Base-by-base conservation (phyloP, 2,113 vertebrate genomes). In the Ailuropoda melanoleuca region DNA sequence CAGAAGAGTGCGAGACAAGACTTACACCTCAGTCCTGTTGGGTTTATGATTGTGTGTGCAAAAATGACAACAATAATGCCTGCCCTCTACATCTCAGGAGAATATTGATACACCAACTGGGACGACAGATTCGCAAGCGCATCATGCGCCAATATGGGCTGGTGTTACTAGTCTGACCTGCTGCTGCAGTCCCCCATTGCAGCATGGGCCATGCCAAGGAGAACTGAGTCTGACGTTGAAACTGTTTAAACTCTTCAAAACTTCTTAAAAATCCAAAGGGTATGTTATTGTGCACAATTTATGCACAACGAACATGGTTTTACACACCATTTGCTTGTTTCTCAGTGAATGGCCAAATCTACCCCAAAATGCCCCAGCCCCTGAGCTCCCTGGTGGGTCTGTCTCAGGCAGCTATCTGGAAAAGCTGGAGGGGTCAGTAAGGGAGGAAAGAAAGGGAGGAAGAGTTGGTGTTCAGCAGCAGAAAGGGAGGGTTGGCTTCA, bases 251-350 rank as follows among this genome's bases (percentile, higher is more conserved):
- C 21, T 75, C 48, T 89, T 70, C 56, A 55, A 56, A 90, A 90
- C 12, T 12, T 53, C 74, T 89, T 64, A 23, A 58, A 58, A 58
- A 46, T 31, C 15, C 43, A 39, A 48, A 91, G 58, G 18, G 24
- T 7, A 21, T 29, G 26, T 48, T 17, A 46, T 1, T 55, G 8
- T n/a, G 14, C 75, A 74, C 26, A 43, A 37, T 7, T 19, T 6
- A 74, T 43, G 66, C 43, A 17, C 0, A 26, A 74, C 21, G 34
- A 90, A 8, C 43, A 21, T 39, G 9, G n/a, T 46, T 96, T 93
- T 84, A 74, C n/a, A 90, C 12, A 62, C 55, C 66, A 56, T 23
- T 62, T 53, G 82, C 56, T 90, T 62, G 21, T 58, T 90, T 66
- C 53, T 43, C 88, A 92, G 7, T 48, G 26, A 97, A 90, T 10